Evolutionary conservation across 2,113 vertebrate genomes (phyloP).

Genomic region (Corydoras maculifer): DNA sequence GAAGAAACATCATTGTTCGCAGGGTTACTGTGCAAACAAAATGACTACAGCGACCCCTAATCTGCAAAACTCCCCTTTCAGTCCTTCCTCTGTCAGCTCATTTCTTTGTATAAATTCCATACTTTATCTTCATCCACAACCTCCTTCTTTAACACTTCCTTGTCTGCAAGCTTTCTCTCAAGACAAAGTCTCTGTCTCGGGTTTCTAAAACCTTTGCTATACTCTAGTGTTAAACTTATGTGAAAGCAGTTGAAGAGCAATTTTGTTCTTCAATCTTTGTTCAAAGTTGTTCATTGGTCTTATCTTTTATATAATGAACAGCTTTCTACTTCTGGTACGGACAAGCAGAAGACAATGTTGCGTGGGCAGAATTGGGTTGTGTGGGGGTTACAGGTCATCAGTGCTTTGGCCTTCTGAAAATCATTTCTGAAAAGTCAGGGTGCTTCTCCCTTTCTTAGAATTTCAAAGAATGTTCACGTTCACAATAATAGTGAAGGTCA

Average conservation of each 20-base stretch:
- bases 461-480: constrained; percentile 23
- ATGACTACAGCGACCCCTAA: constrained; percentile 25
- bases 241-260: constrained; percentile 12
- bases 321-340: constrained; percentile 25
- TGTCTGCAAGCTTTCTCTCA: constrained; percentile 21
- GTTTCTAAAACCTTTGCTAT: not conserved
- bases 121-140: constrained; percentile 35
- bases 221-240: no score
- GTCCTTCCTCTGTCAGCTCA: constrained; percentile 24
- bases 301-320: constrained; percentile 31
- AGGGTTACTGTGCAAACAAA: constrained; percentile 41
- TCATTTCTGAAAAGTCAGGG: not conserved
- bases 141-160: constrained; percentile 32
- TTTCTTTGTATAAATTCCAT: constrained; percentile 13
- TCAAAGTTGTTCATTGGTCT: constrained; percentile 21
- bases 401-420: constrained; percentile 1
- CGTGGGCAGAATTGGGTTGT: constrained; percentile 20
- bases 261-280: not conserved
- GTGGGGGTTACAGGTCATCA: not conserved
- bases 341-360: not conserved
- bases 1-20: constrained; percentile 43
- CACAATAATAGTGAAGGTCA: constrained; percentile 24
- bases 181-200: not conserved
- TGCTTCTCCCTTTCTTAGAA: constrained; percentile 5
- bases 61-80: constrained; percentile 39